These are phyloP conservation scores for Myripristis jacobus DNA, from an alignment of 2,797 vertebrate genomes.

Conservation along the genomic window DNA sequence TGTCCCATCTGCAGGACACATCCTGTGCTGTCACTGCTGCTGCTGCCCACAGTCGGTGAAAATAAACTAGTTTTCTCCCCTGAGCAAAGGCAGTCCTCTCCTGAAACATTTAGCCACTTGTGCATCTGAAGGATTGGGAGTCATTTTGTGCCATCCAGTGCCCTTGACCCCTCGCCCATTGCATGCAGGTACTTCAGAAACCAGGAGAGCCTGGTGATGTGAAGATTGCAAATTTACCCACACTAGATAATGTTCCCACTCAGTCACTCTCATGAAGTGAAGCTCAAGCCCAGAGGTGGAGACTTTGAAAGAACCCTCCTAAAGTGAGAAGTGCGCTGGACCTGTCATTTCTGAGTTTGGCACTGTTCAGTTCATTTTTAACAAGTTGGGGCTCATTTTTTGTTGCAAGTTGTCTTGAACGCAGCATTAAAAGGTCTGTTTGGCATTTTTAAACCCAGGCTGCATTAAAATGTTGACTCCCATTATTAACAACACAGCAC, in stretches of 20 bases:
- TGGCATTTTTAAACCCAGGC: too few species aligned
- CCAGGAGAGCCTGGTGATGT: conserved; percentile 47
- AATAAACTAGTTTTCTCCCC: conserved; percentile 32
- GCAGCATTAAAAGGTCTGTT: too few species aligned
- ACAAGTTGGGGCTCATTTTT: too few species aligned
- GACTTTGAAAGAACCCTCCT: neutral
- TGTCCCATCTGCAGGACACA: conserved; percentile 13
- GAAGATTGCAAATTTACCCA: conserved; percentile 42
- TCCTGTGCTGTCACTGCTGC: too few species aligned
- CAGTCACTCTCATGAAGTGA: conserved; percentile 13
- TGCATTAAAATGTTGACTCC: too few species aligned
- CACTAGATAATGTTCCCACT: conserved; percentile 25
- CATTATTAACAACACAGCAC: too few species aligned
- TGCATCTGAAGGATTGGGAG: conserved; percentile 54
- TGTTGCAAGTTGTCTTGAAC: too few species aligned
- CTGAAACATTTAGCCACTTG: conserved; percentile 64
- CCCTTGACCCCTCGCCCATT: conserved; percentile 54
- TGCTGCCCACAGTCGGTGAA: too few species aligned
- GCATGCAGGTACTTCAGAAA: conserved; percentile 40
- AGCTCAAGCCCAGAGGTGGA: conserved; percentile 3
- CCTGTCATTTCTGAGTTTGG: too few species aligned
- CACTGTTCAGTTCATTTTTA: too few species aligned
- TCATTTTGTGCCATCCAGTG: conserved; percentile 41
- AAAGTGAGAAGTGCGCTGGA: neutral
- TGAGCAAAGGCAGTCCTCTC: conserved; percentile 45